Base-by-base conservation (phyloP, 2,113 vertebrate genomes). In the Rhinogobius similis region DNA sequence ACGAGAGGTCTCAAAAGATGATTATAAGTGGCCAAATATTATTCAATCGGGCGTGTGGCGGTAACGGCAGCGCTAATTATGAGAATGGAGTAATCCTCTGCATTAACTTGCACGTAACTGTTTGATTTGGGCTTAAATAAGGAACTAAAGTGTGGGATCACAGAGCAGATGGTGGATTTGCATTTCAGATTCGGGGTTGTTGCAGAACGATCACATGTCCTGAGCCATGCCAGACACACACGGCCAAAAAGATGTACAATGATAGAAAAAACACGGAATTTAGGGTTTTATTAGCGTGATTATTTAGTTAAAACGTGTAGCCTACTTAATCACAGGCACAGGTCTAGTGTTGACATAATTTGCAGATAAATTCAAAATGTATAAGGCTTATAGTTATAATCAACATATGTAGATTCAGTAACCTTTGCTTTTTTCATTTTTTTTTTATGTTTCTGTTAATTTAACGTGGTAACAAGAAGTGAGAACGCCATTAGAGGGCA, bases 101-200 rank as follows among this genome's bases (percentile, higher is more conserved):
- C 63, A 32, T 62, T 69, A 68, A 48, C 58, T 43, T 44, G 27
- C 41, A 41, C 62, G 50, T 72, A 73, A 72, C 58, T 46, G 66
- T 70, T 68, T 65, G 68, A 79, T 83, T 76, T 63, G 65, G 59
- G 69, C 46, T 36, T 77, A 62, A 83, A 76, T 77, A 71, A 86
- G 81, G 73, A 85, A 76, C 58, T 76, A 69, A 85, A 76, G 58
- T 81, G 77, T 70, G 72, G 77, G 83, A 89, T 86, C 79, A 85
- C 73, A 83, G 81, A 88, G 78, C 91, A 93, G 87, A 91, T 92
- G 92, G 93, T 82, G 69, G 88, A 93, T 93, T 93, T 92, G 83
- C 90, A 92, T 92, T 90, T 90, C 82, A 86, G 76, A 72, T 88
- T 88, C 82, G 72, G 55, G 72, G 38, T 70, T 82, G 65, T 79